Conservation (phyloP, 2,113 vertebrate genomes). For the Nothobranchius furzeri region DNA sequence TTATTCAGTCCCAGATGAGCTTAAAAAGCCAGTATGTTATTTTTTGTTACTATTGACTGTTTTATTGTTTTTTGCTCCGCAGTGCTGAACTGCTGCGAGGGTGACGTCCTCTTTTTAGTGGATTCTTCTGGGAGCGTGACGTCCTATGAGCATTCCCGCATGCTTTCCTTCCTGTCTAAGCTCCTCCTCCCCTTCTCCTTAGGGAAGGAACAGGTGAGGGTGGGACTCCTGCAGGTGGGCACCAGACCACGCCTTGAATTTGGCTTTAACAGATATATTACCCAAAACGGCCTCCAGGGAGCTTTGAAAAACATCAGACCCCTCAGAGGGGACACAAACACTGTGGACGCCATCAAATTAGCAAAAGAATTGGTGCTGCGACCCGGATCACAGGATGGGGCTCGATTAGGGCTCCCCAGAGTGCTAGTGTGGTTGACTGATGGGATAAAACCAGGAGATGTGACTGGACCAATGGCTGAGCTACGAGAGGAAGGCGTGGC, state of each 20-base stretch:
- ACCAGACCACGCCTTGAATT: constrained; percentile 87
- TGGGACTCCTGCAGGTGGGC: constrained; percentile 91
- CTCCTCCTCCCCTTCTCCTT: constrained; percentile 86
- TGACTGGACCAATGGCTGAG: constrained; percentile 83
- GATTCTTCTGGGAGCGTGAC: constrained; percentile 95
- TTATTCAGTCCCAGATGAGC: background rate
- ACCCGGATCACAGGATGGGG: constrained; percentile 51
- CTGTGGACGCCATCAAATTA: constrained; percentile 81
- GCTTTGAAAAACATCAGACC: constrained; percentile 79
- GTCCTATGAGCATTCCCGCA: constrained; percentile 88
- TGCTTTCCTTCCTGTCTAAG: constrained; percentile 89
- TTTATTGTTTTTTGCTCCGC: constrained; percentile 20
- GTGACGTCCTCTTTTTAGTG: constrained; percentile 90
- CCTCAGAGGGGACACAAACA: constrained; percentile 93
- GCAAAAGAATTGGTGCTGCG: constrained; percentile 79
- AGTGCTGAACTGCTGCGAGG: constrained; percentile 82
- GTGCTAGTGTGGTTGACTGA: constrained; percentile 96
- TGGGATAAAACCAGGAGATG: constrained; percentile 87
- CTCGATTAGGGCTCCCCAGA: constrained; percentile 84
- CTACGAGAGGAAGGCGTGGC: constrained; percentile 86
- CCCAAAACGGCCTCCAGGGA: constrained; percentile 63
- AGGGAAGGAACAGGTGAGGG: constrained; percentile 83
- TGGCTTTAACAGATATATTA: constrained; percentile 77
- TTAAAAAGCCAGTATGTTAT: background rate
- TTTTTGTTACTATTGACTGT: background rate